Conservation (phyloP, 2,888 invertebrate genomes). For the Plemyria rubiginata region DNA sequence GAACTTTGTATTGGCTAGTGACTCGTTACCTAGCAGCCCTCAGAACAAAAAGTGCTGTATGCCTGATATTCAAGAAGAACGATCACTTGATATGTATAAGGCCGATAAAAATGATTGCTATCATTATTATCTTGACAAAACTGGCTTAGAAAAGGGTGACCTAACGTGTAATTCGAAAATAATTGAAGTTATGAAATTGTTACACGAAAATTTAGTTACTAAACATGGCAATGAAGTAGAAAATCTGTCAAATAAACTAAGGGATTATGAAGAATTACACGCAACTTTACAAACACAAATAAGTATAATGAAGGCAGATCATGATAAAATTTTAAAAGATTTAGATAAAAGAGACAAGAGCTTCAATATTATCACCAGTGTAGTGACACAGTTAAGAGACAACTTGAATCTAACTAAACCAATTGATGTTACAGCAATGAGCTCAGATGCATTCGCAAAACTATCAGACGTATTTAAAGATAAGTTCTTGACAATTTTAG, state of each 20-base stretch:
- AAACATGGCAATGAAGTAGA: slow-evolving; percentile 70
- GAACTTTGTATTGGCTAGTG: slow-evolving; percentile 53
- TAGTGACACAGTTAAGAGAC: slow-evolving; percentile 52
- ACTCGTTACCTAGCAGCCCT: slow-evolving; percentile 43
- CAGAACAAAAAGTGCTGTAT: slow-evolving; percentile 50
- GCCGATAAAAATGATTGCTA: slow-evolving; percentile 68
- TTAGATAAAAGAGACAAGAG: slow-evolving; percentile 55
- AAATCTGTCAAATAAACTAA: slow-evolving; percentile 68
- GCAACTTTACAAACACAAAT: slow-evolving; percentile 53
- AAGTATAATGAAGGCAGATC: slow-evolving; percentile 45
- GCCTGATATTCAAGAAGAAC: slow-evolving; percentile 60
- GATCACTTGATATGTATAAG: slow-evolving; percentile 52
- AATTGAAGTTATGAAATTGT: slow-evolving; percentile 70
- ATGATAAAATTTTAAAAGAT: slow-evolving; percentile 51
- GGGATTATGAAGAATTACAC: slow-evolving; percentile 62
- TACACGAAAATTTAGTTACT: slow-evolving; percentile 60
- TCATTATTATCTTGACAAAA: slow-evolving; percentile 65
- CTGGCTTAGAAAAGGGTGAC: slow-evolving; percentile 54
- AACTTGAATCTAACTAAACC: slow-evolving; percentile 51
- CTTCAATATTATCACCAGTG: slow-evolving; percentile 47
- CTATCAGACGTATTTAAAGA: slow-evolving; percentile 57
- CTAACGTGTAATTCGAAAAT: slow-evolving; percentile 58
- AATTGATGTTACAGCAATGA: slow-evolving; percentile 35
- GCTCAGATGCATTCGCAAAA: slow-evolving; percentile 42
- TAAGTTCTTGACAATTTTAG: slow-evolving; percentile 58